phyloP scores from a whole-genome alignment of 2,797 vertebrate species.

The Pampus argenteus region DNA sequence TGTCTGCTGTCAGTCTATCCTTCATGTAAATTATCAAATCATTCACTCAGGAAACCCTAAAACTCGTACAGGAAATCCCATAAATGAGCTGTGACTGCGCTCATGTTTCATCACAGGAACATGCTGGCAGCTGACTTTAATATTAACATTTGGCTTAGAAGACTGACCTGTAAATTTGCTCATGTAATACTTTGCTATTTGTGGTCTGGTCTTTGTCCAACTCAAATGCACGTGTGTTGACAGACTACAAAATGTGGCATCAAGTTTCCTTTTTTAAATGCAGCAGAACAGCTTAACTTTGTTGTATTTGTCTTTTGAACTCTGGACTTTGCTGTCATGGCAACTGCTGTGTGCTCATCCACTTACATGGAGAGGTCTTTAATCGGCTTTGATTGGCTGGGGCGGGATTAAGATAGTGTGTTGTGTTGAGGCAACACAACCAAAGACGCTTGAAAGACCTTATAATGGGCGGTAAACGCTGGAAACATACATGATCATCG shows the following conservation, averaged over 20 bases:
- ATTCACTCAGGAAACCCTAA: slow-evolving; percentile 36
- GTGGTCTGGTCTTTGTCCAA: neutral
- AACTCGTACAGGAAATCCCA: slow-evolving; percentile 16
- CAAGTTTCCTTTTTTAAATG: slow-evolving; percentile 1
- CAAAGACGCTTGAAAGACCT: slow-evolving; percentile 6
- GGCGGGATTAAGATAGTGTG: slow-evolving; percentile 62
- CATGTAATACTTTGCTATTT: neutral
- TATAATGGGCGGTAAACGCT: neutral
- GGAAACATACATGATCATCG: neutral
- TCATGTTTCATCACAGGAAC: slow-evolving; percentile 38
- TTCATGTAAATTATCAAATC: slow-evolving; percentile 56
- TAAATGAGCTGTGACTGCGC: slow-evolving; percentile 14
- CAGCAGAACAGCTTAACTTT: neutral
- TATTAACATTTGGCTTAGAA: neutral
- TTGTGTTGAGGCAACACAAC: slow-evolving; percentile 42
- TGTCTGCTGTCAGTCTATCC: slow-evolving; percentile 10
- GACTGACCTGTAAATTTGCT: neutral
- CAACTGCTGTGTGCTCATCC: slow-evolving; percentile 61
- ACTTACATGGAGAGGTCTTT: slow-evolving; percentile 71
- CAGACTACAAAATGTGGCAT: neutral
- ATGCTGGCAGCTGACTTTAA: neutral
- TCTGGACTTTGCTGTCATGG: slow-evolving; percentile 66
- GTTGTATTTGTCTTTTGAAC: slow-evolving; percentile 46
- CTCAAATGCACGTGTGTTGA: neutral
- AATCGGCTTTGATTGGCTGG: slow-evolving; percentile 74